These are phyloP conservation scores for Caenorhabditis plicata DNA, from an alignment of 2,888 invertebrate species.

Conservation along the genomic window DNA sequence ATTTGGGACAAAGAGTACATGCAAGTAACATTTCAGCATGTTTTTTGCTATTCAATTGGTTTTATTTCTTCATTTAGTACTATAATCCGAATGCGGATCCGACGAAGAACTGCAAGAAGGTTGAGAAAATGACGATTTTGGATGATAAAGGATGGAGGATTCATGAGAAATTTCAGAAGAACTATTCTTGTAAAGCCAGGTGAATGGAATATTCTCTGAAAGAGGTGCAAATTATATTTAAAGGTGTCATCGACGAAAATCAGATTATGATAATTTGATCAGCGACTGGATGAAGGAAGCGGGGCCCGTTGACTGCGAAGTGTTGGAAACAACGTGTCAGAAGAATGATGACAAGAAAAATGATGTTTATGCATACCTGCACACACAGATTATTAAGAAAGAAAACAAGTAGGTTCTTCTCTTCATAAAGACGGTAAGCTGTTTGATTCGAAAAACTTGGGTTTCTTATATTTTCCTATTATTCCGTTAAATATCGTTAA, in stretches of 20 bases:
- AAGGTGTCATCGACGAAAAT: slow-evolving; percentile 24
- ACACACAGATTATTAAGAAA: slow-evolving; percentile 33
- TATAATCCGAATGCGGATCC: slow-evolving; percentile 18
- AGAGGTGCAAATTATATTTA: background rate
- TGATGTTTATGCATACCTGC: slow-evolving; percentile 25
- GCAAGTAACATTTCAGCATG: too few species aligned
- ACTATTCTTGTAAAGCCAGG: slow-evolving; percentile 19
- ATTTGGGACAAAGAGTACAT: slow-evolving; percentile 35
- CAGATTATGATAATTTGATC: slow-evolving; percentile 13
- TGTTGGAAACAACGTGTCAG: slow-evolving; percentile 28
- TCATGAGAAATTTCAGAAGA: background rate
- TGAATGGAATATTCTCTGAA: slow-evolving; percentile 1
- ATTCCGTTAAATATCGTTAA: too few species aligned
- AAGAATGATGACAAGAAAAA: slow-evolving; percentile 4
- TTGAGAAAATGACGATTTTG: slow-evolving; percentile 16
- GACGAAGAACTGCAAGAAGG: slow-evolving; percentile 6
- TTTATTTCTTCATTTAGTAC: slow-evolving; percentile 8
- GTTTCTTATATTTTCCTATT: background rate
- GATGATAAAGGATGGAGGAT: slow-evolving; percentile 13
- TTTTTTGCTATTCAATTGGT: too few species aligned
- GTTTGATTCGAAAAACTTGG: too few species aligned
- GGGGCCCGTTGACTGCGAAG: slow-evolving; percentile 27
- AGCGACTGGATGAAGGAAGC: slow-evolving; percentile 10
- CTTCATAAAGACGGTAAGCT: too few species aligned
- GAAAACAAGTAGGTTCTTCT: too few species aligned